Conservation (phyloP, 2,797 vertebrate species). For the Enteromius paludinosus region DNA sequence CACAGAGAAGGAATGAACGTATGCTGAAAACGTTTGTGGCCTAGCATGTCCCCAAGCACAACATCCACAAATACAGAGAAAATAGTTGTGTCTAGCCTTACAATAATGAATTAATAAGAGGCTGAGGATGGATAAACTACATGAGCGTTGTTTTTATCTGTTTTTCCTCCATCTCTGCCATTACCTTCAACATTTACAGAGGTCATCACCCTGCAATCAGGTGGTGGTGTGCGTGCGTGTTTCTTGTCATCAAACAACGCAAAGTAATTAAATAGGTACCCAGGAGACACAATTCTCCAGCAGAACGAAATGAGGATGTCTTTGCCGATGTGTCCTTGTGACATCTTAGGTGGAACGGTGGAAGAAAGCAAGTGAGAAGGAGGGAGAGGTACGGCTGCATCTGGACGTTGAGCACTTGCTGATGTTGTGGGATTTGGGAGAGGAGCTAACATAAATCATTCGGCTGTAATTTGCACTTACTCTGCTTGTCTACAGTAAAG, state of each 20-base stretch:
- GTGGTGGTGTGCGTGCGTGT: constrained; percentile 7
- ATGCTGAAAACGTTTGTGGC: not conserved
- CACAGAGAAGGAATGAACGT: not conserved
- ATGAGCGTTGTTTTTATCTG: constrained; percentile 1
- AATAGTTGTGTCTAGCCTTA: not conserved
- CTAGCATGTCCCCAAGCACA: not conserved
- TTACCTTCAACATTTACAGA: constrained; percentile 15
- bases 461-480: constrained; percentile 52
- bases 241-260: constrained; percentile 31
- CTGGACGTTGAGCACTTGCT: constrained; percentile 40
- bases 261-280: constrained; percentile 34
- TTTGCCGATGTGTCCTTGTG: constrained; percentile 17
- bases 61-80: not conserved
- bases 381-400: constrained; percentile 13
- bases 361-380: constrained; percentile 4
- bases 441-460: constrained; percentile 61
- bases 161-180: constrained; percentile 14
- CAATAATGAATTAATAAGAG: not conserved
- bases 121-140: constrained; percentile 10
- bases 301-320: constrained; percentile 38
- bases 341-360: constrained; percentile 8
- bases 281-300: constrained; percentile 17
- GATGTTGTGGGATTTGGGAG: constrained; percentile 54
- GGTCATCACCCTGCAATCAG: constrained; percentile 16
- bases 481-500: constrained; percentile 52